Percentiles rank a stretch among this genome's conserved stretches.
These are phyloP conservation scores for Glareola pratincola DNA, from an alignment of 2,113 vertebrate genomes.

Conservation along the genomic window DNA sequence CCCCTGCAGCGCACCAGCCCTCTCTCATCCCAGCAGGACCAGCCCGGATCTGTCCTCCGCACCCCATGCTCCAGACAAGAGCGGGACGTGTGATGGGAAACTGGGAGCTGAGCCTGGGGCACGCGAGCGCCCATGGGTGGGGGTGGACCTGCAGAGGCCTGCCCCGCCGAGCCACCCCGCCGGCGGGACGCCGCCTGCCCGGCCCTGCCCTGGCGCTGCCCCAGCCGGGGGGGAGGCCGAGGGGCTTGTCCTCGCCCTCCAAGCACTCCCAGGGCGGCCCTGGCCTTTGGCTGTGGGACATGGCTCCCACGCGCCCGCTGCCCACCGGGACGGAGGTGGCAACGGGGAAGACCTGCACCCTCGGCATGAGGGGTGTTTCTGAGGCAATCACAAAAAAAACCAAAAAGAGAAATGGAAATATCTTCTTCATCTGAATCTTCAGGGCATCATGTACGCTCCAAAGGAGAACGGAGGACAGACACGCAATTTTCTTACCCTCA, in stretches of 20 bases:
- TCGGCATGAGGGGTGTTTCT: neutral
- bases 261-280: rapidly evolving
- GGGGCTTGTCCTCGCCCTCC: rapidly evolving
- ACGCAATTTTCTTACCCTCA: neutral
- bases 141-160: neutral
- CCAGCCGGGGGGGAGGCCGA: neutral
- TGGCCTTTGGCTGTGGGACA: neutral
- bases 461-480: neutral
- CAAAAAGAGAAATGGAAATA: neutral
- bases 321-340: rapidly evolving
- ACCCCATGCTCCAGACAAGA: neutral
- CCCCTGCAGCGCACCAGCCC: rapidly evolving
- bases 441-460: neutral
- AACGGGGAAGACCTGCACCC: neutral
- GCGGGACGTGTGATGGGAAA: neutral
- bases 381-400: neutral
- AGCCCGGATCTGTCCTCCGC: neutral
- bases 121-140: rapidly evolving
- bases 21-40: neutral
- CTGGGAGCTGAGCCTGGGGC: neutral
- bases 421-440: neutral
- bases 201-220: neutral
- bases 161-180: neutral
- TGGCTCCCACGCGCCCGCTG: rapidly evolving
- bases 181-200: neutral